phyloP scores from a whole-genome alignment of 1,140 invertebrate genomes.

The Bradysia coprophila region DNA sequence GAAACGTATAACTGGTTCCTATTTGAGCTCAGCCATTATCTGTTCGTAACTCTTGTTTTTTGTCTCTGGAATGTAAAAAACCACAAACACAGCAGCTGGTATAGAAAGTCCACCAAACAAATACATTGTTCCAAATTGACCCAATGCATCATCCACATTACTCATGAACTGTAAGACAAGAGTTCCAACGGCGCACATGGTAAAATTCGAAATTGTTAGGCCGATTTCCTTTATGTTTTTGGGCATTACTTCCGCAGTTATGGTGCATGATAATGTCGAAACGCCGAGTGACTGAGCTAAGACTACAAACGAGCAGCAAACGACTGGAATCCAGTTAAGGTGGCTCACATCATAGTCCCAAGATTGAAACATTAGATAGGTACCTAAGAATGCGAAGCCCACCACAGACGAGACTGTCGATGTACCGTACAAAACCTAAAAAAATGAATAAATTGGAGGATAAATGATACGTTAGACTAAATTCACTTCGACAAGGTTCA shows the following conservation, averaged over 20 bases:
- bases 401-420: neutral
- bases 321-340: conserved; percentile 15
- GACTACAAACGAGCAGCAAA: conserved; percentile 16
- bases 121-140: conserved; percentile 15
- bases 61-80: conserved; percentile 54
- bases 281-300: conserved; percentile 15
- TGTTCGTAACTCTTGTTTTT: conserved; percentile 58
- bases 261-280: conserved; percentile 15
- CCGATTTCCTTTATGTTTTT: conserved; percentile 14
- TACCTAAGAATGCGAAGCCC: neutral
- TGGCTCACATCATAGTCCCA: conserved; percentile 5
- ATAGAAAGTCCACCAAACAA: conserved; percentile 12
- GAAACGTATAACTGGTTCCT: no score
- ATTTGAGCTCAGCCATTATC: no score
- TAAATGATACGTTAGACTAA: neutral
- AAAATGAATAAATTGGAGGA: neutral
- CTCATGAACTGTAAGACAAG: conserved; percentile 7
- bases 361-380: neutral
- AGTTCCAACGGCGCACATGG: conserved; percentile 13
- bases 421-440: neutral
- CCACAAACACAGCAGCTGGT: neutral
- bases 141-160: conserved; percentile 7
- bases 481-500: neutral
- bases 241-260: conserved; percentile 17
- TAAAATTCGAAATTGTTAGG: conserved; percentile 13